Conservation (phyloP, 2,888 invertebrate genomes). For the Blomia tropicalis region DNA sequence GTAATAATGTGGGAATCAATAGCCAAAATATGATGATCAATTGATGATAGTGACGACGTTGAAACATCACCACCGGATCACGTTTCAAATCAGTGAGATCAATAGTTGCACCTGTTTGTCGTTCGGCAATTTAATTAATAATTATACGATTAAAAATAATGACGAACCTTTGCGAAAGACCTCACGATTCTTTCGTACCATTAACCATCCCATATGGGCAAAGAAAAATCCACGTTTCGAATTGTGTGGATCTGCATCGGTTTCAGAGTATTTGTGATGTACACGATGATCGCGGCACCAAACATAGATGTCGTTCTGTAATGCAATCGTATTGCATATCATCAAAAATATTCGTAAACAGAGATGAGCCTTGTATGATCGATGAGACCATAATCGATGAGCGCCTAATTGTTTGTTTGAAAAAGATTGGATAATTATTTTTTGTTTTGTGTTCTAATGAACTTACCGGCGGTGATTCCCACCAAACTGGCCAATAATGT, state of each 20-base stretch:
- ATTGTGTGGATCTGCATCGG: slow-evolving; percentile 36
- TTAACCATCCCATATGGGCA: slow-evolving; percentile 41
- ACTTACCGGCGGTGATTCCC: slow-evolving; percentile 1
- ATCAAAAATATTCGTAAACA: slow-evolving; percentile 23
- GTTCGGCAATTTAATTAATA: background rate
- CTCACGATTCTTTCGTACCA: slow-evolving; percentile 40
- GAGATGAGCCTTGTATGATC: slow-evolving; percentile 22
- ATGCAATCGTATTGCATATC: slow-evolving; percentile 20
- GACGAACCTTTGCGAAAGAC: slow-evolving; percentile 34
- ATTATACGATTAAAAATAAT: slow-evolving; percentile 30
- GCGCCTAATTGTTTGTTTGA: slow-evolving; percentile 16
- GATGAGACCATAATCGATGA: slow-evolving; percentile 24
- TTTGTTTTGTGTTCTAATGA: background rate
- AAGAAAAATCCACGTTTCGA: slow-evolving; percentile 40
- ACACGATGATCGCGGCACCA: slow-evolving; percentile 36
- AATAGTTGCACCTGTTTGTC: slow-evolving; percentile 31
- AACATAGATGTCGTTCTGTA: slow-evolving; percentile 27
- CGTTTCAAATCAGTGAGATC: slow-evolving; percentile 26
- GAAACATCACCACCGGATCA: slow-evolving; percentile 25
- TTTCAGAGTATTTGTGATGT: slow-evolving; percentile 37
- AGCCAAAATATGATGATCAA: slow-evolving; percentile 20
- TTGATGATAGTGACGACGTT: slow-evolving; percentile 17
- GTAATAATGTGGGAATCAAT: slow-evolving; percentile 17
- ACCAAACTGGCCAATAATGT: background rate
- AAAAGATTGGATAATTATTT: background rate